Conservation (phyloP, 2,888 invertebrate species). For the Choristoneura rosaceana region DNA sequence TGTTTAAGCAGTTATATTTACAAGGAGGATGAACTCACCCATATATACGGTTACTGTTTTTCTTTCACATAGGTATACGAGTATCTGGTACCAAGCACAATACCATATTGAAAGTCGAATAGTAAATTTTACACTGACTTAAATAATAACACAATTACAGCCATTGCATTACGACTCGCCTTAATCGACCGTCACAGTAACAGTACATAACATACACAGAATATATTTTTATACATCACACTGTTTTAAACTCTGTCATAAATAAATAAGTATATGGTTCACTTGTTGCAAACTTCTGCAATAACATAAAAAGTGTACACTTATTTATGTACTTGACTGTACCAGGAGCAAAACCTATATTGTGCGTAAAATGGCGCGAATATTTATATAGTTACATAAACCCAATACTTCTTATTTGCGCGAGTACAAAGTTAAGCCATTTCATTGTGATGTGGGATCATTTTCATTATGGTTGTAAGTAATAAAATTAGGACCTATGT, state of each 20-base stretch:
- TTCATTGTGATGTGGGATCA: slow-evolving; percentile 6
- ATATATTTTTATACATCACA: slow-evolving; percentile 33
- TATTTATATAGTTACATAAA: neutral
- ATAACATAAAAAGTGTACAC: neutral
- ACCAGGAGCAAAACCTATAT: neutral
- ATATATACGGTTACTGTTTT: neutral
- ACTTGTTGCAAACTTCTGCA: neutral
- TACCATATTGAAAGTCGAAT: neutral
- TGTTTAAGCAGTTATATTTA: neutral
- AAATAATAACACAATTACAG: neutral
- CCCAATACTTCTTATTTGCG: neutral
- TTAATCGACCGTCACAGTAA: slow-evolving; percentile 19
- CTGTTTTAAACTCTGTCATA: neutral
- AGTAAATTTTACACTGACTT: neutral
- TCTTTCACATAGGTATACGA: neutral
- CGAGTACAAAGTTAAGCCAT: slow-evolving; percentile 23
- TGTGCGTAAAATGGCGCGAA: neutral
- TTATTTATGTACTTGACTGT: neutral
- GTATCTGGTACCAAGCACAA: neutral
- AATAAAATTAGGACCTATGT: slow-evolving; percentile 5
- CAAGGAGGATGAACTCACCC: neutral
- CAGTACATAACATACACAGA: slow-evolving; percentile 3
- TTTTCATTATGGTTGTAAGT: slow-evolving; percentile 10
- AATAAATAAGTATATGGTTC: neutral
- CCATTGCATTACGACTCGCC: neutral